Percentiles rank a stretch among this genome's conserved stretches.
Conservation (phyloP, 2,888 invertebrate genomes). For the Epinotia ramella region DNA sequence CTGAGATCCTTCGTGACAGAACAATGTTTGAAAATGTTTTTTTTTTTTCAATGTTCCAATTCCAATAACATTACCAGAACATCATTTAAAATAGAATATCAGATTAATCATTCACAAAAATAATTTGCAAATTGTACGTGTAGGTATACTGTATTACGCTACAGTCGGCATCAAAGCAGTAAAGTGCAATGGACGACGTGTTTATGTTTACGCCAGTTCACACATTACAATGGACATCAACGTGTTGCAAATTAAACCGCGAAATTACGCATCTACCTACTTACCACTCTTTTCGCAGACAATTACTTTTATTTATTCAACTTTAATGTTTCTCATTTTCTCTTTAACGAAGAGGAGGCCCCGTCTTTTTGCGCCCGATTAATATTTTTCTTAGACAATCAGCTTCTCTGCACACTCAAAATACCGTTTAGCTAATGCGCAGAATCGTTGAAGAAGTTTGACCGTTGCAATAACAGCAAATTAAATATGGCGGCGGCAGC, state of each 20-base stretch:
- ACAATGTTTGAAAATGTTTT: no score
- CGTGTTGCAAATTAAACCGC: conserved; percentile 1
- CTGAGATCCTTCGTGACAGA: no score
- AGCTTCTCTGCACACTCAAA: conserved; percentile 16
- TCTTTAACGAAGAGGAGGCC: conserved; percentile 5
- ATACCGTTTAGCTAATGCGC: neutral
- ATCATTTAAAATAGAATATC: no score
- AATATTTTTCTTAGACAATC: conserved; percentile 31
- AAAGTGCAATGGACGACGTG: conserved; percentile 2
- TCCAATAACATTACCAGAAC: no score
- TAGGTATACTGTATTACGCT: neutral
- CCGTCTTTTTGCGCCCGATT: conserved; percentile 15
- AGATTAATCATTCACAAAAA: no score
- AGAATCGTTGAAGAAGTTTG: no score
- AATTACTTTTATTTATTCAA: conserved; percentile 24
- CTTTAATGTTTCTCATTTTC: conserved; percentile 27
- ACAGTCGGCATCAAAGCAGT: neutral
- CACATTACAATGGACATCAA: neutral
- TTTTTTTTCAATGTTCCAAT: no score
- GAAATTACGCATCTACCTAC: neutral
- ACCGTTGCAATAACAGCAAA: no score
- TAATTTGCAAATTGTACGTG: neutral
- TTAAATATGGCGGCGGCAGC: neutral
- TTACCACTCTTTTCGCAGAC: conserved; percentile 18
- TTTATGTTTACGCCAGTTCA: neutral